Evolutionary conservation across 2,113 vertebrate genomes (phyloP).

Genomic region (Protobothrops mucrosquamatus): DNA sequence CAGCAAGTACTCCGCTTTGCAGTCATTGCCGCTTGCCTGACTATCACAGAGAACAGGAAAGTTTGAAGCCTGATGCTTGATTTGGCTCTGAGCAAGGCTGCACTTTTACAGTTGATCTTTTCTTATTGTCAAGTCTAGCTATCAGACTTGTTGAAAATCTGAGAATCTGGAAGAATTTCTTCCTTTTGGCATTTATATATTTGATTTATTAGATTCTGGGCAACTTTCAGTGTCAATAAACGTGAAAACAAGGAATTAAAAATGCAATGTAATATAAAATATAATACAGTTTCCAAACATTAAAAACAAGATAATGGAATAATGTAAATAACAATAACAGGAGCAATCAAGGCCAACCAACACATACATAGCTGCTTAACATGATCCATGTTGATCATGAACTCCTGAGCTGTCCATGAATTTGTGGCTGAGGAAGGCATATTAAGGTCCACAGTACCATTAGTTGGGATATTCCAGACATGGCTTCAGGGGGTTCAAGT

Average conservation of each 20-base stretch:
- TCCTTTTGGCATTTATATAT: not conserved
- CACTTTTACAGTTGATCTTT: not conserved
- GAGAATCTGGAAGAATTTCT: not conserved
- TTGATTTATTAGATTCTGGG: not conserved
- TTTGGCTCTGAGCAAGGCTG: not conserved
- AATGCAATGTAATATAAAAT: not conserved
- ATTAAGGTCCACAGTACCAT: not conserved
- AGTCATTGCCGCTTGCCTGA: not conserved
- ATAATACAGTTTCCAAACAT: not conserved
- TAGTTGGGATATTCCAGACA: not conserved
- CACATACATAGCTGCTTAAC: not conserved
- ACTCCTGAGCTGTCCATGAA: not conserved
- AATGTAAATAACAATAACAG: not conserved
- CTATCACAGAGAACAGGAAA: not conserved
- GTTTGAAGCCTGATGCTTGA: not conserved
- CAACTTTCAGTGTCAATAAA: not conserved
- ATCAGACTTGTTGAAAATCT: slow-evolving; percentile 5
- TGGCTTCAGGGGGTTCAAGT: not conserved
- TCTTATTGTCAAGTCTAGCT: not conserved
- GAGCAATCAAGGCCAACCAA: not conserved
- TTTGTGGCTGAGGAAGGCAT: not conserved
- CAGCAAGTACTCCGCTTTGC: accelerated
- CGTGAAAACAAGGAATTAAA: not conserved
- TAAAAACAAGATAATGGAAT: not conserved
- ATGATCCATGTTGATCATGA: not conserved